phyloP scores from a whole-genome alignment of 2,797 vertebrate genomes.

The Poecile montanus region DNA sequence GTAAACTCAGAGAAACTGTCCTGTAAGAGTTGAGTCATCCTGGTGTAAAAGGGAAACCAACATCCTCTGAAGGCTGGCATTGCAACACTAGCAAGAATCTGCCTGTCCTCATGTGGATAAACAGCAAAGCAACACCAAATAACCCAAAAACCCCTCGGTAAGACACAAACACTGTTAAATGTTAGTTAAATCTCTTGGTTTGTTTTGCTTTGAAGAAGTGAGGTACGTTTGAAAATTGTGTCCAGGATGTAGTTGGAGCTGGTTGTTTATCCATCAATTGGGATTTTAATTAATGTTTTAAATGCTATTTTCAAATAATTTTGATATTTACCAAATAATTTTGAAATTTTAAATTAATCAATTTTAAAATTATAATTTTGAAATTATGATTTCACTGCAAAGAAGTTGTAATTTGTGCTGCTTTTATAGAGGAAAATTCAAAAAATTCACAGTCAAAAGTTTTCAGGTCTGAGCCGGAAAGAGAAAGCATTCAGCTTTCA shows the following conservation, averaged over 20 bases:
- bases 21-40: background rate
- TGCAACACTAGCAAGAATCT: fast-evolving
- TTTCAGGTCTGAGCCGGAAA: background rate
- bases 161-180: background rate
- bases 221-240: background rate
- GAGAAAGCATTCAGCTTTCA: fast-evolving
- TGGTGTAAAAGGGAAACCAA: background rate
- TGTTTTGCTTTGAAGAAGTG: background rate
- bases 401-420: no score
- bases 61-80: background rate
- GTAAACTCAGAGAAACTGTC: background rate
- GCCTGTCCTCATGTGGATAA: background rate
- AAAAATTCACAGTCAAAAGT: background rate
- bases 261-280: background rate
- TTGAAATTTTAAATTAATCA: no score
- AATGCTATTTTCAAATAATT: no score
- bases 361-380: no score
- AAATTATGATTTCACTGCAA: background rate
- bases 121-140: background rate
- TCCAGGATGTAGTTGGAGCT: background rate
- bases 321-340: no score
- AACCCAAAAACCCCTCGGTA: background rate
- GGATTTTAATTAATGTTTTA: background rate
- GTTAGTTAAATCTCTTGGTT: background rate
- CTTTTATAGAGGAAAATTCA: background rate